Evolutionary conservation across 2,113 vertebrate species (phyloP).

Genomic region (Rynchops niger): DNA sequence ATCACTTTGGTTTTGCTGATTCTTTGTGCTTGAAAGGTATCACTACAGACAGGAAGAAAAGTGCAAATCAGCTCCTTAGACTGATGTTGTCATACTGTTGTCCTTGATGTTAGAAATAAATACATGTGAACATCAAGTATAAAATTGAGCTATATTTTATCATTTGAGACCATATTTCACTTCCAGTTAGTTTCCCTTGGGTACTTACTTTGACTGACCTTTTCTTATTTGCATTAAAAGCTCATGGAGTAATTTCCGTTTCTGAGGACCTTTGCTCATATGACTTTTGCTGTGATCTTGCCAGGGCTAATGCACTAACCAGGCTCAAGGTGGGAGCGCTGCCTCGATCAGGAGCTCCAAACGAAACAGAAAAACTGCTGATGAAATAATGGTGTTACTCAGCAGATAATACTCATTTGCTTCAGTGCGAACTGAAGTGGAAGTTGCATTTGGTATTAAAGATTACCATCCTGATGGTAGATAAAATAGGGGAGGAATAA

Average conservation of each 20-base stretch:
- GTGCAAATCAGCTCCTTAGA: background rate
- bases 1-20: background rate
- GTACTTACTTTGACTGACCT: background rate
- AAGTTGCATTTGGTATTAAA: background rate
- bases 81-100: background rate
- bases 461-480: background rate
- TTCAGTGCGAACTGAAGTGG: background rate
- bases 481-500: background rate
- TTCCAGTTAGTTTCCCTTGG: background rate
- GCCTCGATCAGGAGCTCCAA: background rate
- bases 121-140: background rate
- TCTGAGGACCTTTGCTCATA: background rate
- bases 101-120: background rate
- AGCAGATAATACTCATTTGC: background rate
- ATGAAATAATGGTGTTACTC: background rate
- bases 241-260: background rate
- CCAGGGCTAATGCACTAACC: background rate
- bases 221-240: background rate
- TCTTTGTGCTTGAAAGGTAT: background rate
- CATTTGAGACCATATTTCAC: background rate
- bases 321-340: background rate
- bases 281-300: background rate
- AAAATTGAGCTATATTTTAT: background rate
- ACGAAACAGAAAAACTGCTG: background rate
- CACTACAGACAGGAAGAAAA: background rate